Percentiles rank a stretch among this genome's conserved stretches.
Evolutionary conservation across 2,888 invertebrate genomes (phyloP).

Genomic region (Penaeus monodon): DNA sequence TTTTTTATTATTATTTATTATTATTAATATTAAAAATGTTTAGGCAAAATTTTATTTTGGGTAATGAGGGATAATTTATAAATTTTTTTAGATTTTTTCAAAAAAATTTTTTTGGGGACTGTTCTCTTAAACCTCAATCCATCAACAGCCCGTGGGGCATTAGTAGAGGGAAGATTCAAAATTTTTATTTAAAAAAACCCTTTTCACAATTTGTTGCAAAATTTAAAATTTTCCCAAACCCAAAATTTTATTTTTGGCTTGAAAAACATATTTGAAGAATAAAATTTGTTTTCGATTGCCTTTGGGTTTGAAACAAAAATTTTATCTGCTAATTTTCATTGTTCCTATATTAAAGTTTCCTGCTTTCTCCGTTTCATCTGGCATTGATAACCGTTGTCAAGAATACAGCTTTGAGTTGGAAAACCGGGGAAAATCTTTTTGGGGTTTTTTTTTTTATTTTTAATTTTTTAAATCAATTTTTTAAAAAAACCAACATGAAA

Average conservation of each 20-base stretch:
- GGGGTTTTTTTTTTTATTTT: no score
- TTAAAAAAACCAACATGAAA: no score
- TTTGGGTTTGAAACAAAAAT: no score
- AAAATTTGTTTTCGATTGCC: no score
- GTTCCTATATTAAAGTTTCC: background rate
- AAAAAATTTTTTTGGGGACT: slow-evolving; percentile 19
- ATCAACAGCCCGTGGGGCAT: slow-evolving; percentile 4
- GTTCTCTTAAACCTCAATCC: slow-evolving; percentile 13
- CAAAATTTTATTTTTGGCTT: no score
- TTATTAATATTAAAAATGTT: background rate
- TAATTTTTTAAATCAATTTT: no score
- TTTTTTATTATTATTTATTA: no score
- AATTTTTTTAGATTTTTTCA: slow-evolving; percentile 26
- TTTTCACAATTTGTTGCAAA: no score
- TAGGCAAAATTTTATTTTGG: no score
- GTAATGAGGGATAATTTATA: background rate
- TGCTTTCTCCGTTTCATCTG: slow-evolving; percentile 17
- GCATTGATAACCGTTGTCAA: slow-evolving; percentile 1
- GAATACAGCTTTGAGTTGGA: slow-evolving; percentile 14
- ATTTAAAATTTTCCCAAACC: no score
- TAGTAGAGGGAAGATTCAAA: slow-evolving; percentile 21
- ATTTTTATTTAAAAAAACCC: background rate
- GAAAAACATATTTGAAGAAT: no score
- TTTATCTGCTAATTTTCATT: background rate
- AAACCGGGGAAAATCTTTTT: no score